Evolutionary conservation across 2,797 vertebrate genomes (phyloP), one percentile per base, ranked within the genome.

Genomic region (Pseudochirops cupreus): DNA sequence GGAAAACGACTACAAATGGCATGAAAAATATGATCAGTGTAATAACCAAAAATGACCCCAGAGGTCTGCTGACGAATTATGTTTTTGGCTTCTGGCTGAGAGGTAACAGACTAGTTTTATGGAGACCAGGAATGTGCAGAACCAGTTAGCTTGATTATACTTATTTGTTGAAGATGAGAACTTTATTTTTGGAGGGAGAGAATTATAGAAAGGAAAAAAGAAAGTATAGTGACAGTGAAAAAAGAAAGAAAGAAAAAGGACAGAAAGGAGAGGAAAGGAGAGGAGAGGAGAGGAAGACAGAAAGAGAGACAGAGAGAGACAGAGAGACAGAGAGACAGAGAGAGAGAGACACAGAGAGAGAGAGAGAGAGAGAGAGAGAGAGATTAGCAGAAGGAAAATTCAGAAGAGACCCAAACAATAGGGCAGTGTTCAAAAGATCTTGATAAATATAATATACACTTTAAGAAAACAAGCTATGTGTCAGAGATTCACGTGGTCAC

Each of bases 241-340:
- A n/a, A 39, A 82, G 24, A 26, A 24, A 24, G 56, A 1, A 24
- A 6, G 21, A 6, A 6, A 18, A 12, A 5, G 18, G 3, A 12
- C 5, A 4, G 3, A 16, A 5, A 21, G 3, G 56, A 5, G 5
- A 18, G 56, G 3, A 5, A 4, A 12, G 3, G 16, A 12, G 13
- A 55, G 3, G 13, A 2, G 13, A 54, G 53, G 53, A 1, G 11
- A 54, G 53, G 53, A 1, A 55, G 2, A 55, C 11, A 55, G 54
- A 18, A 18, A 13, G 18, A 56, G 16, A 18, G 4, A 55, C 1
- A 55, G 4, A 56, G 3, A 56, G 14, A 55, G 56, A 24, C 0
- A 56, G 18, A 6, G 18, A 21, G 56, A 21, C 0, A 18, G 55
- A 13, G 12, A 18, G 56, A 18, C 3, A 21, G 21, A 46, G 24